These are phyloP conservation scores for Tetramorium simillimum DNA, from an alignment of 1,140 invertebrate species.

Conservation along the genomic window DNA sequence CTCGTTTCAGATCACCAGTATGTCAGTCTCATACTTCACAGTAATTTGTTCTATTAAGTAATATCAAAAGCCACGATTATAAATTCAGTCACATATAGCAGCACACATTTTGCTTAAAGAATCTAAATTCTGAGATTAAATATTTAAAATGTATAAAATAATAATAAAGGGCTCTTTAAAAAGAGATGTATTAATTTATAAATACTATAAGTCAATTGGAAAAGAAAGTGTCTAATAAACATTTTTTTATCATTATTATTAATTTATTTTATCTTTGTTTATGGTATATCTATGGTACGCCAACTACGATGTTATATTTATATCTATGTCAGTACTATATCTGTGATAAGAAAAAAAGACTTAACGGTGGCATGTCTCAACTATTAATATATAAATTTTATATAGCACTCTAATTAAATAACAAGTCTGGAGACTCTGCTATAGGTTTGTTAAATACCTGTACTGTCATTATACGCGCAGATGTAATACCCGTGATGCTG, in stretches of 20 bases:
- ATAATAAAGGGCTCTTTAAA: slow-evolving; percentile 12
- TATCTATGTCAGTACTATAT: no score
- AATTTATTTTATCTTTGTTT: neutral
- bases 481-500: neutral
- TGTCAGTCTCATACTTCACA: slow-evolving; percentile 29
- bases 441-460: neutral
- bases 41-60: slow-evolving; percentile 25
- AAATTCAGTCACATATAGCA: neutral
- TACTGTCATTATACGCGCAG: neutral
- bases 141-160: neutral
- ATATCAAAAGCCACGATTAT: neutral
- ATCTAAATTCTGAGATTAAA: neutral
- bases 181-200: neutral
- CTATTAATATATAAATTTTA: neutral
- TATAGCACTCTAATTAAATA: neutral
- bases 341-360: neutral
- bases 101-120: neutral
- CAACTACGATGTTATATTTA: no score
- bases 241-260: neutral
- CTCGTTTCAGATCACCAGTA: slow-evolving; percentile 38
- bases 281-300: no score
- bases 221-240: neutral
- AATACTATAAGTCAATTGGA: neutral
- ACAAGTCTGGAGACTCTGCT: neutral
- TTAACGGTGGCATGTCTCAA: neutral